Evolutionary conservation across 1,140 invertebrate species (phyloP).

Genomic region (Aphaenogaster rudis): DNA sequence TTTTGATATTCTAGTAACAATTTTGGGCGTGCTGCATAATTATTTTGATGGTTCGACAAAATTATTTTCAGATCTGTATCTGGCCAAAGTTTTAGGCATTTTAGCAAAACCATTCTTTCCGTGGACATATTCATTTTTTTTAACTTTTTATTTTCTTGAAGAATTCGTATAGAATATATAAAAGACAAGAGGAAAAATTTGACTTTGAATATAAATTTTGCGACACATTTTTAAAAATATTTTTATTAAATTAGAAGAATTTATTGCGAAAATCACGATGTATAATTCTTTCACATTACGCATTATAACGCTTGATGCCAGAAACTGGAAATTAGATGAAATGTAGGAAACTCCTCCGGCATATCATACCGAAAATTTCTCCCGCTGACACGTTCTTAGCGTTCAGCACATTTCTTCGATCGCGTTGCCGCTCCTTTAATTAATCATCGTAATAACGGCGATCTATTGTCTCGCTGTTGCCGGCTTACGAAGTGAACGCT

Average conservation of each 20-base stretch:
- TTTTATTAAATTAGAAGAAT: neutral
- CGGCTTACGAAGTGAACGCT: slow-evolving; percentile 23
- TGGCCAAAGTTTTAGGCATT: no score
- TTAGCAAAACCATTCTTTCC: no score
- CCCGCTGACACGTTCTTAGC: slow-evolving; percentile 4
- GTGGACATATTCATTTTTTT: neutral
- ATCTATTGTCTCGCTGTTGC: slow-evolving; percentile 37
- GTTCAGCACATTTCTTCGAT: slow-evolving; percentile 13
- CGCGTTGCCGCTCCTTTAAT: slow-evolving; percentile 13
- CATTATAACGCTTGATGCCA: neutral
- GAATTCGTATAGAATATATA: neutral
- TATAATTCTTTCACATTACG: neutral
- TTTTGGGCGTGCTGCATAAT: no score
- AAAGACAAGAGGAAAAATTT: neutral
- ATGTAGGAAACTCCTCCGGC: neutral
- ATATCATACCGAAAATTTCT: neutral
- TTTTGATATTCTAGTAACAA: no score
- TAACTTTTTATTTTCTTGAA: neutral
- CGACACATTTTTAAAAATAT: no score
- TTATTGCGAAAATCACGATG: neutral
- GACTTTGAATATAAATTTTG: neutral
- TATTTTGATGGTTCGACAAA: no score
- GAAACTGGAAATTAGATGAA: neutral
- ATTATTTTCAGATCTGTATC: no score
- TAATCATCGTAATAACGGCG: slow-evolving; percentile 42